phyloP scores from a whole-genome alignment of 2,797 vertebrate genomes.

The Hipposideros larvatus region DNA sequence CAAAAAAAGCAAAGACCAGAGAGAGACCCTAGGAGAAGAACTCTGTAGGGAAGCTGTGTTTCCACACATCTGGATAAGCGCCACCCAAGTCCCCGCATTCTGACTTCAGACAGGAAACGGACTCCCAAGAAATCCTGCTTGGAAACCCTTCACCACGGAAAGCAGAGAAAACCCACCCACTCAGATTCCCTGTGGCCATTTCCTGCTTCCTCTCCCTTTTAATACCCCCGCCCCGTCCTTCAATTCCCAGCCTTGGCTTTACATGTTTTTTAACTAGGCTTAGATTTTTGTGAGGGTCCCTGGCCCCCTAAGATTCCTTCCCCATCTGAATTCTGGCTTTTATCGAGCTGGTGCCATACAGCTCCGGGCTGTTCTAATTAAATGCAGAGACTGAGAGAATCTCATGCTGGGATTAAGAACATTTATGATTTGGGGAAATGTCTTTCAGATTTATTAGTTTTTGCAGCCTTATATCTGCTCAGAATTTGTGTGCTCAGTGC shows the following conservation, averaged over 20 bases:
- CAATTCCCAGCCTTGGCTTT: conserved; percentile 30
- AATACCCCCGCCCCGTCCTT: neutral
- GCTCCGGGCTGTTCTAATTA: conserved; percentile 20
- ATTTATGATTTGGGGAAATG: neutral
- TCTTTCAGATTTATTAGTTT: conserved; percentile 30
- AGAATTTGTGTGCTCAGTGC: neutral
- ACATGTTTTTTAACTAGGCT: neutral
- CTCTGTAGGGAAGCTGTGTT: neutral
- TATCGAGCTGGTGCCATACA: neutral
- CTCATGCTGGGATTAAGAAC: conserved; percentile 19
- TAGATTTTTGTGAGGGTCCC: neutral
- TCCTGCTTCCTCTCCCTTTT: conserved; percentile 51
- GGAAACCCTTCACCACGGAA: conserved; percentile 16
- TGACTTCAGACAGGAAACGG: conserved; percentile 63
- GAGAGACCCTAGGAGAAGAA: neutral
- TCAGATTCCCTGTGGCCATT: conserved; percentile 55
- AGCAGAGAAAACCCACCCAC: conserved; percentile 66
- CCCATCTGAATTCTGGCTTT: neutral
- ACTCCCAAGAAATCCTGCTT: conserved; percentile 70
- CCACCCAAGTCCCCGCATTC: neutral
- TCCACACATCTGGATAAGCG: conserved; percentile 56
- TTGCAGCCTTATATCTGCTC: neutral
- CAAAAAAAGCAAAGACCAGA: neutral
- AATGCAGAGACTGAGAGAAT: neutral
- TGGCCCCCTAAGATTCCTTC: neutral